Conservation (phyloP, 1,140 invertebrate genomes). For the Lordiphosa mommai region DNA sequence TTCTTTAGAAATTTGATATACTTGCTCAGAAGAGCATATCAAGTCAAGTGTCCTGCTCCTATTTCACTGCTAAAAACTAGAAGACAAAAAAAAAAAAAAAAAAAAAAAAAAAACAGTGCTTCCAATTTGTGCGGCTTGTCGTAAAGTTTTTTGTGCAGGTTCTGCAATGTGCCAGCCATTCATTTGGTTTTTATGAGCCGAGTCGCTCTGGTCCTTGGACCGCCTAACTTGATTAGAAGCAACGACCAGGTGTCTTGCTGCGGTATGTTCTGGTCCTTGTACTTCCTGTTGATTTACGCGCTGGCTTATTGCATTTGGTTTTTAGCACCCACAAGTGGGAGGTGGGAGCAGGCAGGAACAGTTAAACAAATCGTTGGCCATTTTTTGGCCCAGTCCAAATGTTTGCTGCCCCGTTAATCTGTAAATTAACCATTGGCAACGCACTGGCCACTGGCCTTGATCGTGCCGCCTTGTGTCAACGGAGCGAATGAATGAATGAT, state of each 20-base stretch:
- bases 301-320: constrained; percentile 70
- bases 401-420: constrained; percentile 54
- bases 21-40: constrained; percentile 1
- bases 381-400: constrained; percentile 62
- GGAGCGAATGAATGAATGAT: constrained; percentile 27
- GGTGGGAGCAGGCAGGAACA: not conserved
- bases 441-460: constrained; percentile 22
- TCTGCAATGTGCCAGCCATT: constrained; percentile 36
- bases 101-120: constrained; percentile 36
- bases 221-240: constrained; percentile 51
- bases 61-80: not conserved
- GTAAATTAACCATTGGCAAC: constrained; percentile 71
- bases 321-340: constrained; percentile 21
- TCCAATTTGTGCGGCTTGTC: constrained; percentile 77
- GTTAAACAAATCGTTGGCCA: constrained; percentile 45
- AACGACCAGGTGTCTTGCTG: constrained; percentile 62
- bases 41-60: constrained; percentile 1
- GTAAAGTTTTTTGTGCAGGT: constrained; percentile 62
- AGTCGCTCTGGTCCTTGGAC: constrained; percentile 24
- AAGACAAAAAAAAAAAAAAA: constrained; percentile 3
- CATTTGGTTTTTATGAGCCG: constrained; percentile 74
- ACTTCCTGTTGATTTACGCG: constrained; percentile 62
- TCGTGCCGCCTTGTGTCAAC: constrained; percentile 8
- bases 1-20: not conserved
- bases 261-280: constrained; percentile 51